Evolutionary conservation across 2,888 invertebrate species (phyloP).

Genomic region (Chaetoderma sp.): DNA sequence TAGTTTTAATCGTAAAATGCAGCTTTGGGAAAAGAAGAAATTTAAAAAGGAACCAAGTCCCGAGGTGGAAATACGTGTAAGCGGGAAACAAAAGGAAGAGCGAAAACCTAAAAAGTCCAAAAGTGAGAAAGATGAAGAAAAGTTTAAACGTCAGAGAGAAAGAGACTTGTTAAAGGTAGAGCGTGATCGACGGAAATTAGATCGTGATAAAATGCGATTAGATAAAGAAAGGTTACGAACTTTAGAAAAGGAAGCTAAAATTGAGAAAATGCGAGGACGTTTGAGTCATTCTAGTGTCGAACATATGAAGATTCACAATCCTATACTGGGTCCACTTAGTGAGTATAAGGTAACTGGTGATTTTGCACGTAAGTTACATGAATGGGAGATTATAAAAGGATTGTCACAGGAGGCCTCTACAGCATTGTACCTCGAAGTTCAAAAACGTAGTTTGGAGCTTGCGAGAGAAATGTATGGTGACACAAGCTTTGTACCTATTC

Average conservation of each 20-base stretch:
- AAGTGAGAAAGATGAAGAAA: slow-evolving; percentile 49
- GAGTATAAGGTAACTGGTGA: slow-evolving; percentile 80
- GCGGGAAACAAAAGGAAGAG: slow-evolving; percentile 27
- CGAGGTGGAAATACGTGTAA: slow-evolving; percentile 38
- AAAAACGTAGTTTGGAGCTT: slow-evolving; percentile 41
- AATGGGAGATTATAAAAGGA: slow-evolving; percentile 77
- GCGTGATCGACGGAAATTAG: slow-evolving; percentile 62
- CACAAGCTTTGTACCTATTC: background rate
- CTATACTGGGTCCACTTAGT: slow-evolving; percentile 72
- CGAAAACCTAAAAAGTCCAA: slow-evolving; percentile 45
- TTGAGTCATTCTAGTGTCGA: slow-evolving; percentile 70
- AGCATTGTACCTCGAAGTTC: slow-evolving; percentile 48
- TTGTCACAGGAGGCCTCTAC: slow-evolving; percentile 40
- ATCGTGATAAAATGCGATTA: slow-evolving; percentile 75
- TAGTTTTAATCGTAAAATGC: slow-evolving; percentile 85
- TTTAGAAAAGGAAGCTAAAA: slow-evolving; percentile 77
- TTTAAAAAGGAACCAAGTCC: slow-evolving; percentile 51
- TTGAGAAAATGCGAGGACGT: slow-evolving; percentile 75
- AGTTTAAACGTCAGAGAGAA: slow-evolving; percentile 49
- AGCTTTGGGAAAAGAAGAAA: slow-evolving; percentile 81
- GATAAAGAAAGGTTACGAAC: slow-evolving; percentile 77
- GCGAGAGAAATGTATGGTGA: slow-evolving; percentile 7
- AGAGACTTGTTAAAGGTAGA: slow-evolving; percentile 54
- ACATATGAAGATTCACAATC: slow-evolving; percentile 83
- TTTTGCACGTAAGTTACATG: slow-evolving; percentile 89